Percentiles rank a stretch among this genome's conserved stretches.
phyloP scores from a whole-genome alignment of 2,113 vertebrate species.

The Xiphophorus maculatus region DNA sequence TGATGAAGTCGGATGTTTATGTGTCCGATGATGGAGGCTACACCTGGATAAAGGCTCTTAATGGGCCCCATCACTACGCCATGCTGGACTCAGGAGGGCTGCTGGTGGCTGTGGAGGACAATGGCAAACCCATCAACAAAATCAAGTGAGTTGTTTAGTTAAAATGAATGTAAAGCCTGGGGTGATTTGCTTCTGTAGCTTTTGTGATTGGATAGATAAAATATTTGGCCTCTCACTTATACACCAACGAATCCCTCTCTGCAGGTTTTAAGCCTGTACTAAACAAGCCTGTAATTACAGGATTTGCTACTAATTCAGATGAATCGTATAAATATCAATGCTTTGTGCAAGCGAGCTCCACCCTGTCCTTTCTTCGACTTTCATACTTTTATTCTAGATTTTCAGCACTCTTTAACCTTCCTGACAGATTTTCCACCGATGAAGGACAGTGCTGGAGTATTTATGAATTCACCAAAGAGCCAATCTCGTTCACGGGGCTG shows the following conservation, averaged over 20 bases:
- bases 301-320: not conserved
- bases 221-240: not conserved
- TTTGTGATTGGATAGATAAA: not conserved
- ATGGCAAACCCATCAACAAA: slow-evolving; percentile 74
- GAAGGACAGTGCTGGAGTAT: slow-evolving; percentile 93
- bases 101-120: slow-evolving; percentile 90
- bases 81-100: slow-evolving; percentile 94
- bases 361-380: too few relatives aligned
- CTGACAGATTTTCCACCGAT: slow-evolving; percentile 91
- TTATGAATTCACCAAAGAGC: slow-evolving; percentile 83
- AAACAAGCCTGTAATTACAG: not conserved
- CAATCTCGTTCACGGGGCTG: slow-evolving; percentile 89
- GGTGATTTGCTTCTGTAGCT: not conserved
- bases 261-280: not conserved
- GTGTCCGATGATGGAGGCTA: slow-evolving; percentile 96
- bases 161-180: not conserved
- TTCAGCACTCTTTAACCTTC: not conserved
- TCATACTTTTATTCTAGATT: too few relatives aligned
- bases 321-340: not conserved
- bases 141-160: slow-evolving; percentile 83
- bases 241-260: not conserved
- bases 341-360: not conserved
- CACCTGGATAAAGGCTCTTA: slow-evolving; percentile 87
- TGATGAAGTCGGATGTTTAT: slow-evolving; percentile 89
- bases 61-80: slow-evolving; percentile 91